Evolutionary conservation across 2,797 vertebrate genomes (phyloP), one percentile per base, ranked within the genome.

Genomic region (Alfaro cultratus): DNA sequence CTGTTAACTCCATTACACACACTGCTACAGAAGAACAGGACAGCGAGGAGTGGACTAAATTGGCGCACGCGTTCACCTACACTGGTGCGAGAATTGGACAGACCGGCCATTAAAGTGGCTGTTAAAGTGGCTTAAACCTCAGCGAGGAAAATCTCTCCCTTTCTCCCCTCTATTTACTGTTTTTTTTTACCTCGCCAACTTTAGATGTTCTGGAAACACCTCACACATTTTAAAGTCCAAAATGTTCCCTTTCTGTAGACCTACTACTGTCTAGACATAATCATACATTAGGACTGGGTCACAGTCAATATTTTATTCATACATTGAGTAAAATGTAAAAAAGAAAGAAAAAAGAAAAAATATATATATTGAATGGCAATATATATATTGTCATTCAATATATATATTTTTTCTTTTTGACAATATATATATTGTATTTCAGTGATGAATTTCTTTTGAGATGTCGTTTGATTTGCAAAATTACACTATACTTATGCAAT

Each of bases 1-100:
- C 94, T 95, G 94, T 93, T 94, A 93, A 93, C 92, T 93, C 91
- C 83, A 92, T 93, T 92, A 91, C 91, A 88, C 85, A 88, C 91
- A 91, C 87, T 85, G 89, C 95, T 94, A 89, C 93, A 95, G 85
- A 90, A 88, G 87, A 89, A 89, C 88, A 91, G 90, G 91, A 90
- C 89, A 84, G 88, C 83, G 13, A 87, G 88, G 70, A 89, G 84
- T 74, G 78, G 84, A 75, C 87, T 84, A 91, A 92, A 92, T 92
- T 92, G 92, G 80, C 78, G 87, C 83, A 51, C 89, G 81, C 80
- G 77, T 87, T 86, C 85, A 85, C 81, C 82, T 82, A 45, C 77
- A 83, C 88, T 86, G 81, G 88, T 87, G 87, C 80, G 87, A 89
- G 87, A 92, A 92, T 90, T 91, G 87, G 81, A 79, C 77, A 77